Base-by-base conservation (phyloP, 2,888 invertebrate genomes). In the Apamea monoglypha region DNA sequence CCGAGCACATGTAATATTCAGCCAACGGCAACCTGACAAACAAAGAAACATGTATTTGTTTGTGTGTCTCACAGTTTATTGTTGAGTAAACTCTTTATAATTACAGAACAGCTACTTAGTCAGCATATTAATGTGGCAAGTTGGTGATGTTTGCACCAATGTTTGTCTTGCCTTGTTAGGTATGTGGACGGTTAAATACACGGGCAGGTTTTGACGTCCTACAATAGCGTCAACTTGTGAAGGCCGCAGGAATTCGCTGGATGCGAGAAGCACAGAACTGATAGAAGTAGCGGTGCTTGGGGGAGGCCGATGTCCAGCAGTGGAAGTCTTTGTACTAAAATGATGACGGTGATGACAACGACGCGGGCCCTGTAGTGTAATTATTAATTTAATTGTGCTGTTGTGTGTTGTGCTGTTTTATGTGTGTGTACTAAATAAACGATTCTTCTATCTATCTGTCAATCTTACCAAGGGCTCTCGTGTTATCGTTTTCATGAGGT, bases 31-130 rank as follows among this genome's bases (percentile, higher is more conserved):
- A 86, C 77, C 81, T 81, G 78, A 81, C 74, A 76, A 87, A 89
- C 88, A 88, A 88, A 88, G 87, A 80, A 86, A 76, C 85, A 80
- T 83, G 77, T 78, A 76, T 80, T 74, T 88, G 79, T 86, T 80
- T 79, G 79, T 79, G 78, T 76, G 76, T 73, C 7, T 74, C 68
- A 44, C 74, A 53, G 80, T 84, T 70, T 79, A 83, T 81, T 87
- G 88, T 87, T 85, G 81, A 80, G 81, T 85, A 85, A 85, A 88
- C 87, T 89, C 76, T 79, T 88, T 89, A 80, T 87, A 89, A 89
- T 89, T 88, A 88, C 88, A 87, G 85, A 88, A 82, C 40, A 83
- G 81, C 72, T 67, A 82, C 86, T 70, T 67, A 63, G 47, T 83
- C 74, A 61, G 87, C 87, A 88, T 89, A 80, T 81, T 88, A 78